Conservation (phyloP, 1,140 invertebrate genomes). For the Drosophila varians region DNA sequence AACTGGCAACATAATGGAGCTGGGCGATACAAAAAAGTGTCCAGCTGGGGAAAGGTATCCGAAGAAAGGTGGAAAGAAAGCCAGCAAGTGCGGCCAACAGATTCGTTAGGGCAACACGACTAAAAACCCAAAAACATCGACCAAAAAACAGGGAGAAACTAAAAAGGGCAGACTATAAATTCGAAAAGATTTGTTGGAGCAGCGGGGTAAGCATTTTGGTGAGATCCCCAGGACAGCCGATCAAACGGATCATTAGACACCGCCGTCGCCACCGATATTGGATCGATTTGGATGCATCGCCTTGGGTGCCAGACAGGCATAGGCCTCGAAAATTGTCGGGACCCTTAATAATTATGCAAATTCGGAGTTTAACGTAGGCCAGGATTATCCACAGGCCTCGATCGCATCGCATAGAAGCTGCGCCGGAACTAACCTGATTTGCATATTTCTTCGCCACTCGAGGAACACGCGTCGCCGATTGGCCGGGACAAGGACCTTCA, state of each 20-base stretch:
- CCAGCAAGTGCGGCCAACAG: conserved; percentile 42
- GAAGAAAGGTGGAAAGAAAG: conserved; percentile 41
- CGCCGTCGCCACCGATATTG: conserved; percentile 50
- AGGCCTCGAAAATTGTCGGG: conserved; percentile 31
- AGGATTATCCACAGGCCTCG: conserved; percentile 59
- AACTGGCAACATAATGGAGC: conserved; percentile 22
- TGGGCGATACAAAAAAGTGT: conserved; percentile 58
- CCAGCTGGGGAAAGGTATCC: conserved; percentile 66
- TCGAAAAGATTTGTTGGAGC: conserved; percentile 32
- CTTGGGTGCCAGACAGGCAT: conserved; percentile 58
- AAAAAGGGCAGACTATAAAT: conserved; percentile 65
- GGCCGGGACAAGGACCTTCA: conserved; percentile 60
- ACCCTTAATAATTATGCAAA: conserved; percentile 76
- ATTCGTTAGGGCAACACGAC: conserved; percentile 44
- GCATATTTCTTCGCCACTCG: conserved; percentile 64
- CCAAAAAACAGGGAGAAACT: conserved; percentile 3
- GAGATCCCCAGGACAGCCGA: conserved; percentile 39
- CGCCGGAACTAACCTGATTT: conserved; percentile 75
- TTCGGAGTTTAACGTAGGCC: conserved; percentile 45
- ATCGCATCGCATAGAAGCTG: conserved; percentile 67
- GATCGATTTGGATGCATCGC: conserved; percentile 25
- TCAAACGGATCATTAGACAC: conserved; percentile 76
- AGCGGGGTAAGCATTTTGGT: not conserved
- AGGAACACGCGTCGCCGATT: conserved; percentile 68
- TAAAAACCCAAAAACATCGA: conserved; percentile 5